phyloP scores from a whole-genome alignment of 2,888 invertebrate genomes.

The Nebria brevicollis region DNA sequence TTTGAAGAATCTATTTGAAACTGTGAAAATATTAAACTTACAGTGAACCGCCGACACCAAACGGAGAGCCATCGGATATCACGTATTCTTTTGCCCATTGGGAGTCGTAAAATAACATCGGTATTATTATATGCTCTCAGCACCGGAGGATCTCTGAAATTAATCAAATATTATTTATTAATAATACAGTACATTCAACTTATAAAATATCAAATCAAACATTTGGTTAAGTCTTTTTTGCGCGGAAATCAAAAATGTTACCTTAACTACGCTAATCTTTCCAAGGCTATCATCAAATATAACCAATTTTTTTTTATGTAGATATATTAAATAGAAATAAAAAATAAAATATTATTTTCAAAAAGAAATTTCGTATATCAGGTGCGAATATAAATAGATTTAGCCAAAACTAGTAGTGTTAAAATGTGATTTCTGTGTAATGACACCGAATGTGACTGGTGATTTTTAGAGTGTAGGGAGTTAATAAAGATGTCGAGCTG shows the following conservation, averaged over 20 bases:
- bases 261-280: too few relatives aligned
- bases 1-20: neutral
- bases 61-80: constrained; percentile 93
- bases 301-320: too few relatives aligned
- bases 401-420: neutral
- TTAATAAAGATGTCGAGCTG: constrained; percentile 56
- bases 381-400: too few relatives aligned
- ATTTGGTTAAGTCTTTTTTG: too few relatives aligned
- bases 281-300: too few relatives aligned
- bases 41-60: constrained; percentile 91
- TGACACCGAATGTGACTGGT: constrained; percentile 7
- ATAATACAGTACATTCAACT: neutral
- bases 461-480: constrained; percentile 48
- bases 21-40: constrained; percentile 64
- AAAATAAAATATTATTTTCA: too few relatives aligned
- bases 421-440: neutral
- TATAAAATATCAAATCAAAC: neutral
- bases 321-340: too few relatives aligned
- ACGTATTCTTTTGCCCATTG: constrained; percentile 83
- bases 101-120: constrained; percentile 84
- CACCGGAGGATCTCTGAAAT: constrained; percentile 82
- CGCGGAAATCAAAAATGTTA: too few relatives aligned
- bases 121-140: constrained; percentile 78
- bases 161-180: constrained; percentile 51
- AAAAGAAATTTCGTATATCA: too few relatives aligned